Base-by-base conservation (phyloP, 2,888 invertebrate species). In the Stomorhina lunata region DNA sequence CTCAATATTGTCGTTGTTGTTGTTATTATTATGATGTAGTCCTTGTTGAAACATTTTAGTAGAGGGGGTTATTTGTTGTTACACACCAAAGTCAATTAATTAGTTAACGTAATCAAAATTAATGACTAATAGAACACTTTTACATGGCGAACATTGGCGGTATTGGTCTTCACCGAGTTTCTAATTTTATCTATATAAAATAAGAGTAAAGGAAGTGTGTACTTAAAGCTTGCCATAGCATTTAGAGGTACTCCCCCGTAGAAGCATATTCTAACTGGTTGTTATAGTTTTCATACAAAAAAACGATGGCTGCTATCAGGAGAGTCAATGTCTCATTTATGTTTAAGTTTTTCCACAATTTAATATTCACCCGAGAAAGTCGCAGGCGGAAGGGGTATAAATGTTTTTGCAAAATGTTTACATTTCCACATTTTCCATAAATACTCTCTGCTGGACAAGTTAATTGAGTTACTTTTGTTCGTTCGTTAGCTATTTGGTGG, bases 101-200 rank as follows among this genome's bases (percentile, higher is more conserved):
- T 85, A 85, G 81, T 77, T 79, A 81, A 83, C 82, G 73, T 85
- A 85, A 85, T 85, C 85, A 85, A 84, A 84, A 85, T 84, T 84
- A 85, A 85, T 85, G 85, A 79, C 84, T 84, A 82, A 82, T 82
- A 80, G 68, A 83, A 83, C 83, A 77, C 80, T 73, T 69, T 80
- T 83, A 75, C 79, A 79, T 55, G 73, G 78, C 40, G n/a, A n/a
- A n/a, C n/a, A 57, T 63, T 32, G 37, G 57, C 15, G 40, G 50
- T 68, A 63, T 68, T 59, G 72, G 81, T 71, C 43, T 34, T 55
- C 29, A 34, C 65, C 63, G 61, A 43, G 37, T 71, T 20, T 29
- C 4, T 43, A 34, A 9, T 48, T 27, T 2, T 59, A 34, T 17
- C 37, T 25, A 10, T 53, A 34, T 22, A 17, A n/a, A n/a, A n/a